phyloP scores from a whole-genome alignment of 2,888 invertebrate species.

The Leptinotarsa juncta region DNA sequence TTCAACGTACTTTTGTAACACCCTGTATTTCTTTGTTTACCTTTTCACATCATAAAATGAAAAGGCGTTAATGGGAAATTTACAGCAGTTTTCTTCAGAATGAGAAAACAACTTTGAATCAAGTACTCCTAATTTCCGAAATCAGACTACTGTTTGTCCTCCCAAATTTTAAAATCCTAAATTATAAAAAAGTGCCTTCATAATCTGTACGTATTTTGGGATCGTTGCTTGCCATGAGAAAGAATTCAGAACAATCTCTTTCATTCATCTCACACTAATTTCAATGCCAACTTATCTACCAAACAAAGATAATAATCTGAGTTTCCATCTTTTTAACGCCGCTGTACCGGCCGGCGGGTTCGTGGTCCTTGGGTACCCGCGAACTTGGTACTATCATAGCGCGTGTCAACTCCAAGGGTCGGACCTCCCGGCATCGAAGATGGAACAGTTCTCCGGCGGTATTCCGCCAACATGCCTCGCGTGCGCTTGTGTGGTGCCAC shows the following conservation, averaged over 20 bases:
- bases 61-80: too few relatives aligned
- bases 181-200: too few relatives aligned
- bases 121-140: too few relatives aligned
- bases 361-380: conserved; percentile 37
- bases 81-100: too few relatives aligned
- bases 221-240: too few relatives aligned
- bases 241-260: neutral
- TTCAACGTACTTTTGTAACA: too few relatives aligned
- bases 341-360: conserved; percentile 24
- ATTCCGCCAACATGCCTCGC: conserved; percentile 61
- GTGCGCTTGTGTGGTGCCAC: conserved; percentile 56
- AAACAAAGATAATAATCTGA: conserved; percentile 3
- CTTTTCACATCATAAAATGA: too few relatives aligned
- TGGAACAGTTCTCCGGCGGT: conserved; percentile 62
- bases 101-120: too few relatives aligned
- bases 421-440: conserved; percentile 53
- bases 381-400: conserved; percentile 49
- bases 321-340: neutral
- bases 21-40: too few relatives aligned
- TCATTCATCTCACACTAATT: neutral
- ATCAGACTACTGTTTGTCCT: too few relatives aligned
- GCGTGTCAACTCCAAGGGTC: conserved; percentile 54
- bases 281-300: neutral
- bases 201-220: too few relatives aligned
- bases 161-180: too few relatives aligned